Evolutionary conservation across 2,888 invertebrate genomes (phyloP).

Genomic region (Synanthedon vespiformis): DNA sequence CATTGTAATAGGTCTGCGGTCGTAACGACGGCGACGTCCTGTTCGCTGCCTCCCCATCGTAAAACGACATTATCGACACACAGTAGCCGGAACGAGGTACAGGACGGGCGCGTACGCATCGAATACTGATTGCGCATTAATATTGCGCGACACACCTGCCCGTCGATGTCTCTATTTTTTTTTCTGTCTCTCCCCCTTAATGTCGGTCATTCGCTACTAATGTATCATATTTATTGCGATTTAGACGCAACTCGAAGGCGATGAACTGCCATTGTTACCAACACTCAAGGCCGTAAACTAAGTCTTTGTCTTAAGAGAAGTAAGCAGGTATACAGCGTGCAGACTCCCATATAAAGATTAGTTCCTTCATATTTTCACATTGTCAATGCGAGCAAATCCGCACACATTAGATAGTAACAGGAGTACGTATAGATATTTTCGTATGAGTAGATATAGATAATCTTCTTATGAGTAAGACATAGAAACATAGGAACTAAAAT

Average conservation of each 20-base stretch:
- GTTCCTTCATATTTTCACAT: too few relatives aligned
- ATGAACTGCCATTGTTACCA: slow-evolving; percentile 44
- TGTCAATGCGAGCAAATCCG: too few relatives aligned
- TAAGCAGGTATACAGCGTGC: background rate
- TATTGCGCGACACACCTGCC: slow-evolving; percentile 67
- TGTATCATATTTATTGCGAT: slow-evolving; percentile 65
- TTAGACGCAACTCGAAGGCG: slow-evolving; percentile 41
- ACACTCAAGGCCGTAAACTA: slow-evolving; percentile 41
- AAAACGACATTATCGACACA: slow-evolving; percentile 70
- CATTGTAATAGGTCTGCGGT: slow-evolving; percentile 66
- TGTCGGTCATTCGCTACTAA: slow-evolving; percentile 67
- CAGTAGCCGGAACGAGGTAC: slow-evolving; percentile 71
- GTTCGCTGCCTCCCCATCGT: slow-evolving; percentile 63
- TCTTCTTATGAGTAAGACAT: too few relatives aligned
- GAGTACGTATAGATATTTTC: too few relatives aligned
- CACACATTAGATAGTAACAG: too few relatives aligned
- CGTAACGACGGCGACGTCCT: slow-evolving; percentile 69
- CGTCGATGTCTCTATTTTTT: slow-evolving; percentile 49
- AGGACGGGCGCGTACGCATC: slow-evolving; percentile 60
- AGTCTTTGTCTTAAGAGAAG: slow-evolving; percentile 24
- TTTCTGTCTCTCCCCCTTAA: slow-evolving; percentile 53
- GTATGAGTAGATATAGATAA: too few relatives aligned
- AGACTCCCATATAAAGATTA: background rate
- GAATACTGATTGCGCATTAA: slow-evolving; percentile 69
- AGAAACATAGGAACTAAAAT: too few relatives aligned